phyloP scores from a whole-genome alignment of 2,888 invertebrate species.

The Catocala sponsa region DNA sequence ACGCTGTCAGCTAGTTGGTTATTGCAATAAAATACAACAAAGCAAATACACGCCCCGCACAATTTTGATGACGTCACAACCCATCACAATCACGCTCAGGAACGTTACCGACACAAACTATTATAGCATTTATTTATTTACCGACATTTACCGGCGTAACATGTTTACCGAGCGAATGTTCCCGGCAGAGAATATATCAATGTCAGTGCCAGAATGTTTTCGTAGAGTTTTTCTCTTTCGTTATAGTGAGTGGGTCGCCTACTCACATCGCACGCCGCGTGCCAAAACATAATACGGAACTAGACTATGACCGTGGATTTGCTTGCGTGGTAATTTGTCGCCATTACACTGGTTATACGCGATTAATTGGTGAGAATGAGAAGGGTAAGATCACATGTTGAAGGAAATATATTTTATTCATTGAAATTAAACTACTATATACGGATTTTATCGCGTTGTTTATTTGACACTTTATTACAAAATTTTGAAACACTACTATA shows the following conservation, averaged over 20 bases:
- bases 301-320: not conserved
- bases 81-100: conserved; percentile 20
- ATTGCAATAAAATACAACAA: too few relatives aligned
- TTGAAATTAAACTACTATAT: too few relatives aligned
- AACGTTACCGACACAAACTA: conserved; percentile 24
- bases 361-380: not conserved
- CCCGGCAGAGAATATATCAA: conserved; percentile 38
- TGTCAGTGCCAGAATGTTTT: conserved; percentile 41
- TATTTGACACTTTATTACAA: too few relatives aligned
- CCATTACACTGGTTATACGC: not conserved
- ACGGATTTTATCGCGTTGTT: too few relatives aligned
- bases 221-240: conserved; percentile 27
- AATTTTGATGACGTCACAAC: not conserved
- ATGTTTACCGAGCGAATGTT: conserved; percentile 38
- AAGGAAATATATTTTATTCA: too few relatives aligned
- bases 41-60: not conserved
- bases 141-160: conserved; percentile 28
- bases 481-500: too few relatives aligned
- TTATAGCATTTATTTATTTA: conserved; percentile 20
- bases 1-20: too few relatives aligned
- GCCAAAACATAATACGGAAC: conserved; percentile 38
- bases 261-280: conserved; percentile 19
- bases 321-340: not conserved
- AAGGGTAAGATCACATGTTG: too few relatives aligned
- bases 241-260: conserved; percentile 25